Evolutionary conservation across 2,113 vertebrate species (phyloP), one percentile per base, ranked within the genome.

Genomic region (Hippoglossus stenolepis): DNA sequence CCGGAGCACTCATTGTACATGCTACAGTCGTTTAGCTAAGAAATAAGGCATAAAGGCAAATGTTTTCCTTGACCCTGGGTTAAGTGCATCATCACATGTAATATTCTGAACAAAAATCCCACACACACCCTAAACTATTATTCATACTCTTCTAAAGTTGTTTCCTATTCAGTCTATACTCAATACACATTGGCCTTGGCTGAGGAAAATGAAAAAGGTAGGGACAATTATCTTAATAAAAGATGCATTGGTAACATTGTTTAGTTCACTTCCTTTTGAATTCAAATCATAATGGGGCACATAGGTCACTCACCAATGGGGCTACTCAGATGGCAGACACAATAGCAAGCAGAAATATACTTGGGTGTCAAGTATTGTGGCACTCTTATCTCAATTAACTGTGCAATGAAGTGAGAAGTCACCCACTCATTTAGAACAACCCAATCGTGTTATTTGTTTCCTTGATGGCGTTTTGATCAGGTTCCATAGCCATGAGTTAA

Each of bases 191-290:
- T 9, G 40, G 13, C 66, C 53, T 60, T 43, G 49, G 31, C 26
- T 23, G 45, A 47, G 65, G 53, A 28, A 54, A 73, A 61, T 20
- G 1, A 28, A 84, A 85, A 87, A 73, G 58, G 64, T 15, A 40
- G 65, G 15, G 35, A 11, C 75, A 65, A 62, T 65, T 9, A 72
- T 54, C 45, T 35, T 40, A 72, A 81, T 73, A 54, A 71, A 71
- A 77, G 45, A 54, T 65, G 65, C n/a, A 70, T 59, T 21, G 60
- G 24, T 10, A 28, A 57, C 56, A 79, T 67, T 54, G 73, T 66
- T 86, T 63, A 56, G 71, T 83, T 84, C 73, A 24, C 17, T 57
- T 75, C n/a, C 21, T 77, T 84, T 78, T 84, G 26, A 79, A 80
- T 65, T 73, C 5, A 47, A 38, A 43, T 65, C 13, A 57, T 58